Evolutionary conservation across 1,140 invertebrate genomes (phyloP), one percentile per base, ranked within the genome.

Genomic region (Eupristina koningsbergeri): DNA sequence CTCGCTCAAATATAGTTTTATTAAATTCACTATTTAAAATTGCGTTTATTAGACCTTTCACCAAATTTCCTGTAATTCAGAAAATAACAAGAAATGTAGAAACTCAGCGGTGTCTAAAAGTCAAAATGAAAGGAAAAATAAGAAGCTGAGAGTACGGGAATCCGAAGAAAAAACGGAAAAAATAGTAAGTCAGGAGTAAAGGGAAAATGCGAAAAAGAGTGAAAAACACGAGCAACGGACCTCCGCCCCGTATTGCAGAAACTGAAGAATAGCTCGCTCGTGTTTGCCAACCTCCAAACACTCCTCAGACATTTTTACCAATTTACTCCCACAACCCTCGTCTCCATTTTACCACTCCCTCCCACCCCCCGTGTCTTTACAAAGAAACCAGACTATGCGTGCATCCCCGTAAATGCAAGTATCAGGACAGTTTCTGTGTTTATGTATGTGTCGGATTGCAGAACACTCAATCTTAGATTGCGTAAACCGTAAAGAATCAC

Each of bases 271-370:
- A 84, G 86, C 75, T 67, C 75, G 78, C 78, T 86, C 81, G 83
- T 86, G 85, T 87, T 76, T 61, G 22, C 53, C 85, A 73, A 84
- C 84, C 84, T 81, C 78, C 82, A 86, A 89, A 88, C 86, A 89
- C 87, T 86, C 77, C 83, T 69, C 85, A 39, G 86, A 87, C 85
- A 88, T 88, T 89, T 89, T 89, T 88, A 87, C 86, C 89, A 90
- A 89, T 89, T 90, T 88, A 87, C 85, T 86, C 61, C 15, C 78
- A 26, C 64, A 71, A 31, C 19, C 29, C 31, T 15, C 15, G 41
- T 80, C 79, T 58, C 77, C 61, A 53, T 80, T 50, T 69, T 36
- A 45, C 17, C n/a, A 11, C n/a, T 15, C 7, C 29, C 61, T 47
- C 26, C 29, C 19, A 13, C 1, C 13, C 31, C 67, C 39, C 39